Conservation (phyloP, 2,113 vertebrate genomes). For the Cyrtonyx montezumae region DNA sequence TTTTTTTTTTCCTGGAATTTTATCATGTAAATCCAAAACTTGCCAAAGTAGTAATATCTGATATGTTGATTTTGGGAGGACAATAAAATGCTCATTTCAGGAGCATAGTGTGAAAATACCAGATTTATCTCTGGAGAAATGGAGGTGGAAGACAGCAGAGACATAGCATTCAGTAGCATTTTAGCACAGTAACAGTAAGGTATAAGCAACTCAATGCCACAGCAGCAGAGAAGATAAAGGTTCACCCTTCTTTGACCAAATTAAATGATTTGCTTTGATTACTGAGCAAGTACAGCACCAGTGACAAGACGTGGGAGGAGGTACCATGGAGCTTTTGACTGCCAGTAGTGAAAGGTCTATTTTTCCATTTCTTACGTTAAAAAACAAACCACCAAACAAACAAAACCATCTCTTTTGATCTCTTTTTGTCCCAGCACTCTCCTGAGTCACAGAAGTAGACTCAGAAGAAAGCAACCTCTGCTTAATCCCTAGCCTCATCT, state of each 20-base stretch:
- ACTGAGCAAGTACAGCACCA: not conserved
- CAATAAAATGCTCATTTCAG: not conserved
- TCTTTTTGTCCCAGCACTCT: not conserved
- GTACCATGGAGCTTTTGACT: not conserved
- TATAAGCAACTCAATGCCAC: not conserved
- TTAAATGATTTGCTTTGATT: not conserved
- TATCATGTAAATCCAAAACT: not conserved
- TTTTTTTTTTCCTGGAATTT: constrained; percentile 36
- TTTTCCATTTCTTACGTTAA: not conserved
- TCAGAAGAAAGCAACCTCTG: not conserved
- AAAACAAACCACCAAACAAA: not conserved
- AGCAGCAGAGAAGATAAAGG: not conserved
- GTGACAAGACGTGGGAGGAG: not conserved
- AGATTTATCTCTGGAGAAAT: not conserved
- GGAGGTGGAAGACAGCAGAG: not conserved
- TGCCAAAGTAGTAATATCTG: not conserved
- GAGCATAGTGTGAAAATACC: not conserved
- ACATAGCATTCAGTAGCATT: not conserved
- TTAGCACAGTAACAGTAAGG: not conserved
- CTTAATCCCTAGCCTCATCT: not conserved
- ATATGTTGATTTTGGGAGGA: constrained; percentile 7
- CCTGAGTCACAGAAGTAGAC: not conserved
- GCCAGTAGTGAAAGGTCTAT: not conserved
- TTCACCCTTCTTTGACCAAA: not conserved
- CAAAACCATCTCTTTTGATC: not conserved